Evolutionary conservation across 2,888 invertebrate genomes (phyloP).

Genomic region (Caenorhabditis sinica): DNA sequence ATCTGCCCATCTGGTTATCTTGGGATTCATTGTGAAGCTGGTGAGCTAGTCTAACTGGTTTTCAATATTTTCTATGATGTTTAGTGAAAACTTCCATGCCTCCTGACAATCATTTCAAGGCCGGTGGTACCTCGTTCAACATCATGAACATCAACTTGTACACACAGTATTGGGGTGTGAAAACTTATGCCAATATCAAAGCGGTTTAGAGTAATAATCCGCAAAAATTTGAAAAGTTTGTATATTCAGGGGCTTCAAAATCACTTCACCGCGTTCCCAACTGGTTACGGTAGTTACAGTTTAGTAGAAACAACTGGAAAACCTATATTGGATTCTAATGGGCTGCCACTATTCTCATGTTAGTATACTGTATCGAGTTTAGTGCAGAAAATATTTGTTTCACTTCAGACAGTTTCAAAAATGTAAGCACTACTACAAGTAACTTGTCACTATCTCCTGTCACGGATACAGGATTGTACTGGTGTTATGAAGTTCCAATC

Average conservation of each 20-base stretch:
- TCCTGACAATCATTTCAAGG: constrained; percentile 36
- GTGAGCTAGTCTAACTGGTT: background rate
- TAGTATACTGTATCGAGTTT: background rate
- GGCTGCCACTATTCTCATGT: background rate
- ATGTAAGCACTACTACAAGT: background rate
- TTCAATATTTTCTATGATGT: background rate
- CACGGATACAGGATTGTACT: constrained; percentile 42
- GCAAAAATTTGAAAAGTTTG: background rate
- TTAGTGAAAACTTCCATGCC: constrained; percentile 53
- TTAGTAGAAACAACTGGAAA: constrained; percentile 26
- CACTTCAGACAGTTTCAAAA: background rate
- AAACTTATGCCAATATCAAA: constrained; percentile 42
- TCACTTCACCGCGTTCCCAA: constrained; percentile 14
- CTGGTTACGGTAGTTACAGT: constrained; percentile 23
- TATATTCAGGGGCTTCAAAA: background rate
- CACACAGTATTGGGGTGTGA: constrained; percentile 50
- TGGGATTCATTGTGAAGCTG: constrained; percentile 64
- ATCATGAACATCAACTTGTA: constrained; percentile 56
- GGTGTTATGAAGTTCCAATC: constrained; percentile 50
- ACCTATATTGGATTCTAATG: background rate
- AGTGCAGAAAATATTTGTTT: background rate
- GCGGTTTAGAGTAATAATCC: background rate
- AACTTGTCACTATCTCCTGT: background rate
- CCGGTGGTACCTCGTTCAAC: constrained; percentile 35
- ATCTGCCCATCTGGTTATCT: constrained; percentile 53